phyloP scores from a whole-genome alignment of 1,140 invertebrate species.

The Aphis craccivora region DNA sequence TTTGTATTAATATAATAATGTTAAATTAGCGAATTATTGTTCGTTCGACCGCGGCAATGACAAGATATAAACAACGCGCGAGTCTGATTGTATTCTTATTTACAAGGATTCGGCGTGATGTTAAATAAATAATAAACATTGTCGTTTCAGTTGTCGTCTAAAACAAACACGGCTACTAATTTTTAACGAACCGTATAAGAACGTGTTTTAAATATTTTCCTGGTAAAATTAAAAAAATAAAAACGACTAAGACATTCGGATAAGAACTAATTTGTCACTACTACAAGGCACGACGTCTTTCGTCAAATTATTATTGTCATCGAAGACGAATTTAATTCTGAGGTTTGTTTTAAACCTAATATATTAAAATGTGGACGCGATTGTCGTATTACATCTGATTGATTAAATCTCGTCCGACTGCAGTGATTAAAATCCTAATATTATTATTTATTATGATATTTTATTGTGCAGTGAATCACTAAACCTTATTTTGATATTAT shows the following conservation, averaged over 20 bases:
- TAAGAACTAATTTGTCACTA: background rate
- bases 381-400: background rate
- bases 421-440: too few relatives aligned
- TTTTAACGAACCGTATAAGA: background rate
- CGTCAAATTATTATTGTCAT: background rate
- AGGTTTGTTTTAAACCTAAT: background rate
- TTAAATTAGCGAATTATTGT: slow-evolving; percentile 14
- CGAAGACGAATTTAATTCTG: background rate
- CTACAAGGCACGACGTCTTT: background rate
- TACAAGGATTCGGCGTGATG: background rate
- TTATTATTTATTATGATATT: background rate
- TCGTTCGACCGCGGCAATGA: background rate
- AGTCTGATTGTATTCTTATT: background rate
- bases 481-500: background rate
- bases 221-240: background rate
- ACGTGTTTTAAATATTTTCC: slow-evolving; percentile 8
- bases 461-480: background rate
- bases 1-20: background rate
- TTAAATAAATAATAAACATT: slow-evolving; percentile 10
- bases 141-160: background rate
- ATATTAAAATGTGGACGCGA: background rate
- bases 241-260: background rate
- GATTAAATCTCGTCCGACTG: too few relatives aligned
- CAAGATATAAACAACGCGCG: background rate
- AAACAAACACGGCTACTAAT: background rate